Conservation (phyloP, 2,797 vertebrate genomes). For the Catostomus latipinnis region DNA sequence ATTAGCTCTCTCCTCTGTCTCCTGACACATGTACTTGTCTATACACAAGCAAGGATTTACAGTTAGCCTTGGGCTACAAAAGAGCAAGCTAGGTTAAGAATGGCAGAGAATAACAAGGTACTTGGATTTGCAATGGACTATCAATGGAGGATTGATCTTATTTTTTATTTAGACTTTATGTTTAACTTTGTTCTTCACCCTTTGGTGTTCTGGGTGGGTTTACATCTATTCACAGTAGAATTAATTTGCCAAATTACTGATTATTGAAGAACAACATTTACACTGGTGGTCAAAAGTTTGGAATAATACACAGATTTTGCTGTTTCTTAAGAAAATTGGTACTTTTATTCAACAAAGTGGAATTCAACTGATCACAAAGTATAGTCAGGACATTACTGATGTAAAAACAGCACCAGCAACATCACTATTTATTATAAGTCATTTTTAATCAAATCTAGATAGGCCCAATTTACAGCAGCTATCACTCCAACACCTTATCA, state of each 20-base stretch:
- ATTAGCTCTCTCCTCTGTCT: conserved; percentile 44
- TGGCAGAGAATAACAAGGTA: conserved; percentile 34
- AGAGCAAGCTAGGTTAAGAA: conserved; percentile 33
- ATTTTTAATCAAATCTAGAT: too few species aligned
- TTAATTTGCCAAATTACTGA: background rate
- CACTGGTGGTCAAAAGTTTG: background rate
- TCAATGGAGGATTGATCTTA: conserved; percentile 43
- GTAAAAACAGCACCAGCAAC: too few species aligned
- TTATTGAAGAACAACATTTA: background rate
- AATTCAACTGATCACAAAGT: too few species aligned
- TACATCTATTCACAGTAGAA: conserved; percentile 9
- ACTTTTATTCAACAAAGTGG: too few species aligned
- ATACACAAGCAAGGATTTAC: conserved; percentile 37
- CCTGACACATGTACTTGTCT: conserved; percentile 35
- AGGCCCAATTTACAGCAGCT: too few species aligned
- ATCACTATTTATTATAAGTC: too few species aligned
- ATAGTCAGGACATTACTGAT: too few species aligned
- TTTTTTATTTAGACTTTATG: background rate
- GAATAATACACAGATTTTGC: too few species aligned
- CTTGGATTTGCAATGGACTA: conserved; percentile 46
- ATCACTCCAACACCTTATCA: too few species aligned
- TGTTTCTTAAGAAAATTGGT: too few species aligned
- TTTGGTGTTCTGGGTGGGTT: conserved; percentile 24
- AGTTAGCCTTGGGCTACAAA: conserved; percentile 43
- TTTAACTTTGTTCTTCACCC: conserved; percentile 39